These are phyloP conservation scores for Rhinichthys klamathensis DNA, from an alignment of 2,113 vertebrate species.

Conservation along the genomic window DNA sequence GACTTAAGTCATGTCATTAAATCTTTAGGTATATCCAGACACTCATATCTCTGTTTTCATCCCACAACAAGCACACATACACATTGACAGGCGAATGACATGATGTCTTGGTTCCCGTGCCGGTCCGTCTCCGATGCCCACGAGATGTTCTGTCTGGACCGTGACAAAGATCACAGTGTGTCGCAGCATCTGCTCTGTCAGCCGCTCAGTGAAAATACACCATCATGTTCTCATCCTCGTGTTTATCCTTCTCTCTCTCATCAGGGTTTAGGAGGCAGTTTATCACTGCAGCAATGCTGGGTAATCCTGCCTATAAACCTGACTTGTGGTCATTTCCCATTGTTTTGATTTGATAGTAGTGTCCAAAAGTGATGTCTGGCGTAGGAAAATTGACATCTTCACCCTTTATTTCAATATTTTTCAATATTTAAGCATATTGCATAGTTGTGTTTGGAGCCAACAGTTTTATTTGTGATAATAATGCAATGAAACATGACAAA, in stretches of 20 bases:
- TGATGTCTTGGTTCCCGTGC: neutral
- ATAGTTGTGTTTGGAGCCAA: no score
- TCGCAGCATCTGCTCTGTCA: neutral
- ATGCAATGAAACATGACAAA: no score
- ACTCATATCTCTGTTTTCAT: neutral
- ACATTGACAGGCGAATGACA: neutral
- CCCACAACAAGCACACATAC: neutral
- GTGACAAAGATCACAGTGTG: neutral
- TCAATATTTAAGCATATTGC: no score
- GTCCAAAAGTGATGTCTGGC: no score
- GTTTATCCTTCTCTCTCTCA: neutral
- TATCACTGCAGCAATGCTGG: neutral
- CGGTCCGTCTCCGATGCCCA: neutral
- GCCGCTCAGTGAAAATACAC: neutral
- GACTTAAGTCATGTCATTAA: neutral
- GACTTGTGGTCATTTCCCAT: neutral
- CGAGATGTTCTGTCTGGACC: conserved; percentile 26
- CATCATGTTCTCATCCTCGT: neutral
- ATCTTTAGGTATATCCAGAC: neutral
- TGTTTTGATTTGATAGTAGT: neutral
- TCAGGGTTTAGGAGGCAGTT: neutral
- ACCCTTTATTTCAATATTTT: no score
- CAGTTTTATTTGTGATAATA: no score
- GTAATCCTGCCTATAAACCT: neutral
- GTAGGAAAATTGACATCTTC: no score